Conservation (phyloP, 2,888 invertebrate species). For the Drosophila koepferae region DNA sequence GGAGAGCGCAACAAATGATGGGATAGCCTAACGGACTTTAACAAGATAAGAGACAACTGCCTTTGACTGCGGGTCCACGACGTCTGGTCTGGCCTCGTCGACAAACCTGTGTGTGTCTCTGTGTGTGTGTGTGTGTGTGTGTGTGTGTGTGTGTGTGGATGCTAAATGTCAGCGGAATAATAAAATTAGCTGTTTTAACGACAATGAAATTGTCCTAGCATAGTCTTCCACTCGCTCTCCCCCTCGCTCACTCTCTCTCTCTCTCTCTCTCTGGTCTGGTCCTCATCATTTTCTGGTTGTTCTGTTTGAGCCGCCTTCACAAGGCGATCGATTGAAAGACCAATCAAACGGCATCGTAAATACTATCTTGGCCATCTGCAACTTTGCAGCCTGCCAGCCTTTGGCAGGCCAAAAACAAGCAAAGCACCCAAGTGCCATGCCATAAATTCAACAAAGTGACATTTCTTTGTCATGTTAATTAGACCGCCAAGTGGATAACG, state of each 20-base stretch:
- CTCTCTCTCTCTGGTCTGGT: not conserved
- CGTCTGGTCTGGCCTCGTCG: slow-evolving; percentile 40
- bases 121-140: slow-evolving; percentile 35
- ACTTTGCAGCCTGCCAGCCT: slow-evolving; percentile 48
- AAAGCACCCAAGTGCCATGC: slow-evolving; percentile 58
- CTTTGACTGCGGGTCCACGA: slow-evolving; percentile 46
- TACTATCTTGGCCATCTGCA: slow-evolving; percentile 74
- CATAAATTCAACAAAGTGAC: slow-evolving; percentile 74
- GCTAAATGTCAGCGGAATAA: slow-evolving; percentile 72
- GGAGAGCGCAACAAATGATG: slow-evolving; percentile 55
- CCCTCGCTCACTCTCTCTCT: not conserved
- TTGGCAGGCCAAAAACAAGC: slow-evolving; percentile 11
- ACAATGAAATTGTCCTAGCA: slow-evolving; percentile 70
- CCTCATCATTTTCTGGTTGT: slow-evolving; percentile 1
- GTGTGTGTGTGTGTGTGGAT: slow-evolving; percentile 46
- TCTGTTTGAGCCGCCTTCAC: slow-evolving; percentile 27
- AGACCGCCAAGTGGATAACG: slow-evolving; percentile 76
- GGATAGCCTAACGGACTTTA: slow-evolving; percentile 67
- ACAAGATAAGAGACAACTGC: slow-evolving; percentile 69
- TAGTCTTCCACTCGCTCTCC: slow-evolving; percentile 1
- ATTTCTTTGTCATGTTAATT: slow-evolving; percentile 83
- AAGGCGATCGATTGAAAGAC: slow-evolving; percentile 67
- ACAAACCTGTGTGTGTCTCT: slow-evolving; percentile 9
- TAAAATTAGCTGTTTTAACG: slow-evolving; percentile 82
- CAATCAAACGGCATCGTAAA: slow-evolving; percentile 79